Conservation (phyloP, 2,113 vertebrate genomes). For the Cepphus grylle region DNA sequence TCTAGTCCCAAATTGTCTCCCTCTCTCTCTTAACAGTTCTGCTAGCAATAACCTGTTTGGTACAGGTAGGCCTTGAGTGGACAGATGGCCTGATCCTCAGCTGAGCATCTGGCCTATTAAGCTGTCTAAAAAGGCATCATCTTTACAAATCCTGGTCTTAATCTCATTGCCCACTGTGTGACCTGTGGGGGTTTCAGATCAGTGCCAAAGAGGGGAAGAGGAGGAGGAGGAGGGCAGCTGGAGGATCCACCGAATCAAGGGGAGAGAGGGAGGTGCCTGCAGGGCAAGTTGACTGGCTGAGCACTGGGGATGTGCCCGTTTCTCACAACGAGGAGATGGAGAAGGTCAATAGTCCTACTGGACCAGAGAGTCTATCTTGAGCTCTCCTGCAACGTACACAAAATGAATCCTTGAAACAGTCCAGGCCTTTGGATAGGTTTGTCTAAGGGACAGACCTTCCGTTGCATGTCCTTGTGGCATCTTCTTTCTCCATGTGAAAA, state of each 20-base stretch:
- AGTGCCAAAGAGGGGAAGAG: not conserved
- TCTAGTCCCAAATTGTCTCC: not conserved
- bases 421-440: not conserved
- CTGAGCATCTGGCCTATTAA: slow-evolving; percentile 56
- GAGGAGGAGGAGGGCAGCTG: not conserved
- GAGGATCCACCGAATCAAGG: not conserved
- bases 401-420: not conserved
- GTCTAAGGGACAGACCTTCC: not conserved
- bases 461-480: not conserved
- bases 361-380: not conserved
- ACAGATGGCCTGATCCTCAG: slow-evolving; percentile 53
- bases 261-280: not conserved
- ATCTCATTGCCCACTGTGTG: slow-evolving; percentile 48
- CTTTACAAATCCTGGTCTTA: slow-evolving; percentile 45
- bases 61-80: slow-evolving; percentile 7
- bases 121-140: slow-evolving; percentile 39
- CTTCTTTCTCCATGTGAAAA: not conserved
- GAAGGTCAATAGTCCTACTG: not conserved
- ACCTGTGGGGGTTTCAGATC: slow-evolving; percentile 4
- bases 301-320: not conserved
- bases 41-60: slow-evolving; percentile 3
- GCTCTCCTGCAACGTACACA: not conserved
- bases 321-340: not conserved
- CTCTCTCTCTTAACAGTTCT: not conserved
- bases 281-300: not conserved